A percentile compares a stretch with the other conserved stretches of the same genome.
These are phyloP conservation scores for Tortrix viridana DNA, from an alignment of 2,888 invertebrate genomes.

Conservation along the genomic window DNA sequence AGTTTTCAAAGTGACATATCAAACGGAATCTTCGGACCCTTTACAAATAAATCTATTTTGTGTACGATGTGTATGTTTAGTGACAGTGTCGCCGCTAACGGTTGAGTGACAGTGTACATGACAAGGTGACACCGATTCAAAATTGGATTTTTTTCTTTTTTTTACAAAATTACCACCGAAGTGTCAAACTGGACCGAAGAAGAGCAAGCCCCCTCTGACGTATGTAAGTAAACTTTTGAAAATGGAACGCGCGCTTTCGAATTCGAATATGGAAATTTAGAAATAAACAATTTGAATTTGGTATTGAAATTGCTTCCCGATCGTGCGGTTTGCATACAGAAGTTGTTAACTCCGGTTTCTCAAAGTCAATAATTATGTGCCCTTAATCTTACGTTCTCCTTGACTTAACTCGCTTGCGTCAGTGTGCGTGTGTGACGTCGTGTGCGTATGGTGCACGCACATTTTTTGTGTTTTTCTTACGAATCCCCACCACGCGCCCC, in stretches of 20 bases:
- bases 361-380: conserved; percentile 54
- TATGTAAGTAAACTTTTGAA: conserved; percentile 72
- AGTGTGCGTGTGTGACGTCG: conserved; percentile 61
- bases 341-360: conserved; percentile 33
- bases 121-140: conserved; percentile 68
- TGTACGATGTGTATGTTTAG: conserved; percentile 75
- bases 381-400: conserved; percentile 72
- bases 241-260: conserved; percentile 18
- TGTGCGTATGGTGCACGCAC: conserved; percentile 78
- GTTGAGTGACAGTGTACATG: conserved; percentile 70
- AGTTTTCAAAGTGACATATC: conserved; percentile 65
- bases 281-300: conserved; percentile 9
- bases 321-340: conserved; percentile 14
- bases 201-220: conserved; percentile 82
- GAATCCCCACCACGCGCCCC: conserved; percentile 70
- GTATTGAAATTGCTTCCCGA: conserved; percentile 18
- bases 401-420: conserved; percentile 47
- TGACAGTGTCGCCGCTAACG: conserved; percentile 73
- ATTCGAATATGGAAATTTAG: background rate
- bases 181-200: conserved; percentile 83
- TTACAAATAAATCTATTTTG: conserved; percentile 66
- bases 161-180: conserved; percentile 81
- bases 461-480: conserved; percentile 79
- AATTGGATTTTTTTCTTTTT: conserved; percentile 70
- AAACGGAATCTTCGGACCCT: conserved; percentile 80